phyloP scores from a whole-genome alignment of 2,888 invertebrate species.

The Spilosoma lubricipeda region DNA sequence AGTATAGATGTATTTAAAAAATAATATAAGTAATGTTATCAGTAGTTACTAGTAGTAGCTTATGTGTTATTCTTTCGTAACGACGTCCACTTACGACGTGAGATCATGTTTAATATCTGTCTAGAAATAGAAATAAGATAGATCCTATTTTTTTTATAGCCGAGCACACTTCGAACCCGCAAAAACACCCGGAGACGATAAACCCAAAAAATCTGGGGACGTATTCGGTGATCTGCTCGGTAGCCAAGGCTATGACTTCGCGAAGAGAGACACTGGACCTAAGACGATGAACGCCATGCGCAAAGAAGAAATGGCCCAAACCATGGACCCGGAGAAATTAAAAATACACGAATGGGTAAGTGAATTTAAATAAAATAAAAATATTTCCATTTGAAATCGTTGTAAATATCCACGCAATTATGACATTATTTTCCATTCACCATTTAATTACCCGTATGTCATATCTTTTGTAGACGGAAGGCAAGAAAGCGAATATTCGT shows the following conservation, averaged over 20 bases:
- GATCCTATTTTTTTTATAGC: constrained; percentile 64
- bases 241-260: constrained; percentile 95
- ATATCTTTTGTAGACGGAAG: constrained; percentile 89
- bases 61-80: not conserved
- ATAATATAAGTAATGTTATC: no score
- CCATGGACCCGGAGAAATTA: constrained; percentile 96
- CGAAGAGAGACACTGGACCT: constrained; percentile 91
- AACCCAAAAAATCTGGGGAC: constrained; percentile 86
- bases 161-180: constrained; percentile 90
- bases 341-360: constrained; percentile 93
- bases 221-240: constrained; percentile 97
- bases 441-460: no score
- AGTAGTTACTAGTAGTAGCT: not conserved
- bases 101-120: not conserved
- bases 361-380: not conserved
- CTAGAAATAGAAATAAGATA: not conserved
- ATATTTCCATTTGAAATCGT: not conserved
- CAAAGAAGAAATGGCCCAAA: constrained; percentile 93
- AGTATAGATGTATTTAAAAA: no score
- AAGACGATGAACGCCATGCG: constrained; percentile 97
- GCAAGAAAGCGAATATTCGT: constrained; percentile 98
- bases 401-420: not conserved
- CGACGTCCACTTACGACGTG: not conserved
- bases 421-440: no score
- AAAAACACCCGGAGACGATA: constrained; percentile 76